Evolutionary conservation across 2,888 invertebrate genomes (phyloP).

Genomic region (Xylota segnis): DNA sequence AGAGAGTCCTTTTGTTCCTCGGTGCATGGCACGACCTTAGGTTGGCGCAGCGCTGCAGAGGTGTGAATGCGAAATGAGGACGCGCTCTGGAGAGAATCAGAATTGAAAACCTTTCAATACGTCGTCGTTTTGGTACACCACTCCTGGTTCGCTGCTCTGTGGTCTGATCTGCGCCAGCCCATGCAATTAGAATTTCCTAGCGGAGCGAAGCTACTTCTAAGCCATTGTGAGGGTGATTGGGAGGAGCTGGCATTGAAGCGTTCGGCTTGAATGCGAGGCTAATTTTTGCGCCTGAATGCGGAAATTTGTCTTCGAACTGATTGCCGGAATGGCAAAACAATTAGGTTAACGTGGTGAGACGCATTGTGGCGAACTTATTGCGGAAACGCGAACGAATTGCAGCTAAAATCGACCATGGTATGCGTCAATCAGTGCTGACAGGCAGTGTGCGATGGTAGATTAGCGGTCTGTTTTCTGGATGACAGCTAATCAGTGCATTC

Average conservation of each 20-base stretch:
- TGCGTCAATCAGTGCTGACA: slow-evolving; percentile 62
- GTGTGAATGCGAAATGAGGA: slow-evolving; percentile 76
- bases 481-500: slow-evolving; percentile 65
- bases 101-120: slow-evolving; percentile 75
- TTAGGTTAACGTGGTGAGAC: slow-evolving; percentile 51
- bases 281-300: slow-evolving; percentile 63
- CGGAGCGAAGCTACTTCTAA: slow-evolving; percentile 11
- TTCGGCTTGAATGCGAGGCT: slow-evolving; percentile 59
- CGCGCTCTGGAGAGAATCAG: slow-evolving; percentile 59
- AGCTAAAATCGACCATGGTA: slow-evolving; percentile 44
- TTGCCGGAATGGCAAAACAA: slow-evolving; percentile 66
- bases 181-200: slow-evolving; percentile 68
- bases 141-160: slow-evolving; percentile 11
- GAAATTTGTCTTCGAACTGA: slow-evolving; percentile 69
- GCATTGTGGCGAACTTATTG: slow-evolving; percentile 51
- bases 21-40: slow-evolving; percentile 61
- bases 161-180: neutral
- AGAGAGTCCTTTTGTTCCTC: slow-evolving; percentile 72
- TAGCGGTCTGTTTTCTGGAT: slow-evolving; percentile 35
- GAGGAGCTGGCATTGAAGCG: slow-evolving; percentile 64
- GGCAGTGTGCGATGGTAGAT: slow-evolving; percentile 49
- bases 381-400: slow-evolving; percentile 68
- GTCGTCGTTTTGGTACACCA: slow-evolving; percentile 19
- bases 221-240: slow-evolving; percentile 68
- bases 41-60: slow-evolving; percentile 46